Base-by-base conservation (phyloP, 2,888 invertebrate species). In the Syritta pipiens region DNA sequence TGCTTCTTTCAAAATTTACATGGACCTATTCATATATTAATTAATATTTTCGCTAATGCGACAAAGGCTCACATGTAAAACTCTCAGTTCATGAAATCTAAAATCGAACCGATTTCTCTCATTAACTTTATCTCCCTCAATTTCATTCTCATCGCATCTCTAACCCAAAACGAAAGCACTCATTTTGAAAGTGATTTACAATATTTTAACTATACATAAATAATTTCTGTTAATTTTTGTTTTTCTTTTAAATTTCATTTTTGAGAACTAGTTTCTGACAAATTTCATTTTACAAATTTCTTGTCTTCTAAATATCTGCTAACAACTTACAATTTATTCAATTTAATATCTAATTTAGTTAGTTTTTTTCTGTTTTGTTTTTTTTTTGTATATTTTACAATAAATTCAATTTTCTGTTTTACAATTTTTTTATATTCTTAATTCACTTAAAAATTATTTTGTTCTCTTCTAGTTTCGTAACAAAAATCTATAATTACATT, bases 401-500 rank as follows among this genome's bases (percentile, higher is more conserved):
- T 69, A 69, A 69, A 69, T 69, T 69, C 69, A 69, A 69, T 59
- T 69, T 60, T 49, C 10, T 46, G 24, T 42, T 12, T 28, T 12
- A 24, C 26, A 17, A 12, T 14, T 37, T 7, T 37, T 37, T 37
- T 17, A 37, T 9, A 37, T 37, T n/a, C n/a, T 44, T 30, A 30
- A 24, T 57, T 48, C 42, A 44, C 69, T 69, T 69, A 69, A 7
- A 35, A 51, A 35, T 48, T 20, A 22, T 40, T 19, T 22, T 19
- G 10, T 37, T 51, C 37, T 19, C 12, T 37, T 57, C 24, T 42
- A 14, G 6, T 40, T 44, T 69, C 44, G 69, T 69, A 69, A 69
- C 69, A 69, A 69, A 69, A 69, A 51, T 69, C 69, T 69, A 69
- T 42, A 51, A 69, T 59, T 59, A 60, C n/a, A 55, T 22, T 46